Evolutionary conservation across 92 coral and sea anemone species (phyloP).

Genomic region (Porites rus): DNA sequence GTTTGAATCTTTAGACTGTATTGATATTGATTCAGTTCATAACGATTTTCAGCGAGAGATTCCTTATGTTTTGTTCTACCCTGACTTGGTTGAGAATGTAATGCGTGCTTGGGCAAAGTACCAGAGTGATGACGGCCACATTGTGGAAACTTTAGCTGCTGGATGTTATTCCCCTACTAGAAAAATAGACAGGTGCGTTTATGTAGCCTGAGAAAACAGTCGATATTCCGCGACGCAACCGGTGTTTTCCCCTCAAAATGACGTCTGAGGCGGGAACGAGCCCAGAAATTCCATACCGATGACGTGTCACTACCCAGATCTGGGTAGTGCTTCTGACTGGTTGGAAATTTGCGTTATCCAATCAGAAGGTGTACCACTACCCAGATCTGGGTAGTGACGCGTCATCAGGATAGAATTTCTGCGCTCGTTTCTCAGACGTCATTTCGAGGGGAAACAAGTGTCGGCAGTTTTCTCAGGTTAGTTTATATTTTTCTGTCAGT

Average conservation of each 20-base stretch:
- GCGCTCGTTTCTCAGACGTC: too few species aligned
- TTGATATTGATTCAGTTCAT: slow-evolving; percentile 72
- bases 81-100: slow-evolving; percentile 71
- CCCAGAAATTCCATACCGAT: too few species aligned
- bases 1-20: slow-evolving; percentile 71
- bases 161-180: slow-evolving; percentile 56
- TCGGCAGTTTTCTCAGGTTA: too few species aligned
- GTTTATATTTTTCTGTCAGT: too few species aligned
- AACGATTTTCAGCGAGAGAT: slow-evolving; percentile 74
- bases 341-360: too few species aligned
- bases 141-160: slow-evolving; percentile 51
- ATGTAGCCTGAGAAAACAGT: neutral
- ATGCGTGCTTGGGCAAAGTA: slow-evolving; percentile 69
- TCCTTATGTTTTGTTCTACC: slow-evolving; percentile 67
- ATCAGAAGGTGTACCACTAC: too few species aligned
- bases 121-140: slow-evolving; percentile 54
- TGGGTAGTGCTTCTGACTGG: too few species aligned
- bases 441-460: too few species aligned
- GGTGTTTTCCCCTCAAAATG: neutral
- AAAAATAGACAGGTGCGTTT: slow-evolving; percentile 45
- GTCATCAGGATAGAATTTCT: too few species aligned
- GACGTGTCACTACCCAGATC: too few species aligned
- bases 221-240: neutral
- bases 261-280: too few species aligned
- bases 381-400: too few species aligned